Base-by-base conservation (phyloP, 2,797 vertebrate species). In the Mus caroli region DNA sequence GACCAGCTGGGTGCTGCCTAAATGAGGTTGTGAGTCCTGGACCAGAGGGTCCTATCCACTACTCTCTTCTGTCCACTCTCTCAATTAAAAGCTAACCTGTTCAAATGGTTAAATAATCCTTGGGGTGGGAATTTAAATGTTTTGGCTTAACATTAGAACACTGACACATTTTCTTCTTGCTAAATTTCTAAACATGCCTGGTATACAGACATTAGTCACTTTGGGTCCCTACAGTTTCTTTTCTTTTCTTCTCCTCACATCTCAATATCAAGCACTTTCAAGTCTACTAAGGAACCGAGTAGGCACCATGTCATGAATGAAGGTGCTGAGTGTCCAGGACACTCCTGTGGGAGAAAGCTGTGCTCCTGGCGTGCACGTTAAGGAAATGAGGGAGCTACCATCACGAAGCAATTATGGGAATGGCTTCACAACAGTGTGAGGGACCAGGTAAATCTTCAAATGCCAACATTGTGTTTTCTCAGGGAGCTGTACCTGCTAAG, bases 111-210 rank as follows among this genome's bases (percentile, higher is more conserved):
- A 90, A 73, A 20, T 34, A 17, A 91, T 73, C 62, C 52, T 52
- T 75, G 19, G 43, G 46, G 3, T 3, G 1, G 31, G 12, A 19
- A 26, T 46, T 84, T 54, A 92, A 86, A 50, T 88, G 13, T 31
- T 40, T 91, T 77, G 79, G 91, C 60, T 80, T 84, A 58, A 62
- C 3, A 15, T n/a, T 84, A 90, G 69, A 52, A 89, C 71, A 87
- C n/a, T 50, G 34, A 92, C 54, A 88, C 14, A 69, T 76, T 79
- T 91, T 26, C 28, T 54, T 62, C 31, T 79, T 52, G 73, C 4
- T 52, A 90, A 69, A 76, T 89, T 80, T 90, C 56, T 77, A 92
- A 76, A 52, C 86, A 34, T 56, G 31, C 24, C 69, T 43, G 9
- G 17, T 58, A 56, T 4, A 11, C 17, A 79, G 37, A 19, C 34